These are phyloP conservation scores for Barypeithes pellucidus DNA, from an alignment of 2,888 invertebrate genomes.

Conservation along the genomic window DNA sequence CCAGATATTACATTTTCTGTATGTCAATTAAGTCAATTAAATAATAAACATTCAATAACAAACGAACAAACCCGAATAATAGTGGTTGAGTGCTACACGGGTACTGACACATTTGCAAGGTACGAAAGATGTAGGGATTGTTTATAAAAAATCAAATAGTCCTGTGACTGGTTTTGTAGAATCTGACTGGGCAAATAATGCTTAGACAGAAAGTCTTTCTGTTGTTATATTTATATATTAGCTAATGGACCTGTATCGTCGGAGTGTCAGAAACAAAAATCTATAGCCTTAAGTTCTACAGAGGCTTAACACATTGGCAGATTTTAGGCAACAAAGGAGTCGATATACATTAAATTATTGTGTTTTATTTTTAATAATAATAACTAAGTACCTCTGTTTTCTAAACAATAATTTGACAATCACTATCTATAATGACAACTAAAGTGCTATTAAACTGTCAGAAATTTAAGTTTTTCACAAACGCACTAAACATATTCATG, in stretches of 20 bases:
- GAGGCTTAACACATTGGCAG: conserved; percentile 56
- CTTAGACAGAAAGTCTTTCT: conserved; percentile 51
- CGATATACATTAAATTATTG: conserved; percentile 23
- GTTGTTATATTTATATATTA: conserved; percentile 51
- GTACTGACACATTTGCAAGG: conserved; percentile 59
- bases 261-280: conserved; percentile 53
- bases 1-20: conserved; percentile 51
- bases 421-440: too few species aligned
- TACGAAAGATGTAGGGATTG: conserved; percentile 52
- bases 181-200: conserved; percentile 55
- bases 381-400: background rate
- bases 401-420: too few species aligned
- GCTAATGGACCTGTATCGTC: conserved; percentile 34
- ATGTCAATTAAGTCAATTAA: conserved; percentile 50
- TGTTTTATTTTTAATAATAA: background rate
- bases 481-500: conserved; percentile 25
- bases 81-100: conserved; percentile 61
- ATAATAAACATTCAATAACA: conserved; percentile 41
- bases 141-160: conserved; percentile 39
- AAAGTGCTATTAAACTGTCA: too few species aligned
- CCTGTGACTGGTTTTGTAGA: conserved; percentile 59
- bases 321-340: conserved; percentile 55
- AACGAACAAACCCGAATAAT: too few species aligned
- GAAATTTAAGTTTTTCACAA: too few species aligned
- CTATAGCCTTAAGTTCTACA: conserved; percentile 54